Percentiles rank a stretch among this genome's conserved stretches.
phyloP scores from a whole-genome alignment of 2,113 vertebrate species.

The Emydura subglobosa region DNA sequence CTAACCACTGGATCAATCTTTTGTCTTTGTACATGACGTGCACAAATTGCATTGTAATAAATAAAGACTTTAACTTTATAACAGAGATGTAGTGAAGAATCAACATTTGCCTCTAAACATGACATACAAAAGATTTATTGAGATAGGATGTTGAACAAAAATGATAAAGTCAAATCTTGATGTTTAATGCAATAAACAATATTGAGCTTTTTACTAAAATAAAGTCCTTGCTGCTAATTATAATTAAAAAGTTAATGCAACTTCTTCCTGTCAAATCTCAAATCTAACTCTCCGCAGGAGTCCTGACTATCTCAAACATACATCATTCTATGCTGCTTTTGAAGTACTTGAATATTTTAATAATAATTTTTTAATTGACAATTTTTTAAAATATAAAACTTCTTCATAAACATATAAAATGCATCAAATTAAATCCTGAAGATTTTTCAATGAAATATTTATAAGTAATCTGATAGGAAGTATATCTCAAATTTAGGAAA shows the following conservation, averaged over 20 bases:
- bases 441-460: slow-evolving; percentile 38
- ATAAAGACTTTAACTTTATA: neutral
- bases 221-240: slow-evolving; percentile 15
- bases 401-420: slow-evolving; percentile 60
- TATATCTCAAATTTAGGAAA: slow-evolving; percentile 2
- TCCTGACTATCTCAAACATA: slow-evolving; percentile 41
- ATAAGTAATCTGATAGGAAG: slow-evolving; percentile 31
- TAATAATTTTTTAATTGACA: slow-evolving; percentile 47
- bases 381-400: neutral
- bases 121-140: neutral
- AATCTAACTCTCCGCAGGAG: slow-evolving; percentile 24
- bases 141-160: neutral
- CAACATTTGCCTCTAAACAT: neutral
- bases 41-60: neutral
- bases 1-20: neutral
- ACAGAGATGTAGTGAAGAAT: neutral
- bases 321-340: slow-evolving; percentile 38
- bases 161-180: neutral
- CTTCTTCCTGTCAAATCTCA: slow-evolving; percentile 38
- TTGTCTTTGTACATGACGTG: neutral
- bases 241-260: slow-evolving; percentile 39
- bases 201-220: slow-evolving; percentile 7
- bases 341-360: slow-evolving; percentile 34
- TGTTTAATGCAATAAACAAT: slow-evolving; percentile 29
- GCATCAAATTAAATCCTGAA: slow-evolving; percentile 49